Evolutionary conservation across 1,140 invertebrate species (phyloP), one percentile per base, ranked within the genome.

Genomic region (Cherax destructor): DNA sequence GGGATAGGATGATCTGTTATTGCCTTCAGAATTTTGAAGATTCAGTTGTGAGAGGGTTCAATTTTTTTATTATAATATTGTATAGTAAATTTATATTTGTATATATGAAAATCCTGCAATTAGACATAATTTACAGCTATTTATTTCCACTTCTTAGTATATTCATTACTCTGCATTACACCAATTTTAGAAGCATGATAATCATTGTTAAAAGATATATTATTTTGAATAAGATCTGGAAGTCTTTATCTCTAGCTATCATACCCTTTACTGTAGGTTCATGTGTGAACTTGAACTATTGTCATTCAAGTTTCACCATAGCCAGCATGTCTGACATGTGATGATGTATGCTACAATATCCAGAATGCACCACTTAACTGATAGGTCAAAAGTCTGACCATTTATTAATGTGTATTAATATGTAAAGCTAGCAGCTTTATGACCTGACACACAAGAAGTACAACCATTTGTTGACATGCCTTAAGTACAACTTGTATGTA

Each of bases 391-490:
- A 69, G 13, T 18, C 30, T 30, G 21, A 30, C 24, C 24, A 24
- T 30, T 10, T 74, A 30, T 74, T 74, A 30, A 74, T 74, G n/a
- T 9, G 18, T 65, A 18, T 65, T 24, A 30, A 74, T 11, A 30
- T n/a, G 24, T 10, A 30, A 74, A 9, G 5, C 5, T 30, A 74
- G 24, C 21, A 9, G n/a, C 69, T 11, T 10, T 74, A 61, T 69
- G n/a, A 83, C 81, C 59, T 83, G 61, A 83, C 30, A 69, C 41
- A 83, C 24, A 47, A 49, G 59, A 69, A 83, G 81, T 83, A 83
- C 81, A 83, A 83, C 41, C 24, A 83, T 83, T 83, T 83, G 24
- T 65, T 83, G 59, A 65, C 81, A 83, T 83, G 81, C 81, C 59
- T 65, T 74, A 83, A 83, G 81, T 83, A 83, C 81, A 83, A 83